phyloP scores from a whole-genome alignment of 2,113 vertebrate species.

The Elaphurus davidianus region DNA sequence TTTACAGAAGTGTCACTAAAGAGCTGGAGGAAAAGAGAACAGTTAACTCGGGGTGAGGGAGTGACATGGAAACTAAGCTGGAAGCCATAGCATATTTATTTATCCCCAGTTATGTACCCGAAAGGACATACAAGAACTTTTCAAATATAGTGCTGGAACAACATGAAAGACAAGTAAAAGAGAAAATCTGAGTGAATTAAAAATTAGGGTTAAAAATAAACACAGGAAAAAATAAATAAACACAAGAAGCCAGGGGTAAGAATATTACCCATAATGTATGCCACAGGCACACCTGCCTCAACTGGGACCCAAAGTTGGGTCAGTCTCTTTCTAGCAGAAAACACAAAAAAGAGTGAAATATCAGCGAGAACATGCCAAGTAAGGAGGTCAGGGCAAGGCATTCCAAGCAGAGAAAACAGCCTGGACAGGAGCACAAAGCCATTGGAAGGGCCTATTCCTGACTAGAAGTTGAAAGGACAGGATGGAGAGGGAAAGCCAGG shows the following conservation, averaged over 20 bases:
- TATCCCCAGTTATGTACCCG: not conserved
- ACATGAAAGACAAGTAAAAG: not conserved
- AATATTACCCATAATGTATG: not conserved
- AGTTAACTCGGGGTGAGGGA: not conserved
- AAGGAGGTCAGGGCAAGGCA: not conserved
- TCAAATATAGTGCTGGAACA: not conserved
- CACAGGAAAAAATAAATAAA: not conserved
- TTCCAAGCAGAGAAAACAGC: not conserved
- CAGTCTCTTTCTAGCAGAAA: not conserved
- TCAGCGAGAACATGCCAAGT: not conserved
- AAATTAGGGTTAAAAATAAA: constrained; percentile 2
- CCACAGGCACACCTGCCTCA: not conserved
- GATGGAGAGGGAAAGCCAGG: not conserved
- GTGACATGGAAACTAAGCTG: not conserved
- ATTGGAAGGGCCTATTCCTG: not conserved
- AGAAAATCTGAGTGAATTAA: constrained; percentile 5
- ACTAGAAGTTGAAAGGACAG: not conserved
- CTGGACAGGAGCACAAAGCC: not conserved
- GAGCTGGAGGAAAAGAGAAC: not conserved
- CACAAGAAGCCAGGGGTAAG: not conserved
- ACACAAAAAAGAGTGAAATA: not conserved
- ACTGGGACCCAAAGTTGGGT: not conserved
- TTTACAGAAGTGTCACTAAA: not conserved
- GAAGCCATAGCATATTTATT: not conserved
- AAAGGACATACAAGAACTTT: constrained; percentile 3